Evolutionary conservation across 2,113 vertebrate species (phyloP).

Genomic region (Sardina pilchardus): DNA sequence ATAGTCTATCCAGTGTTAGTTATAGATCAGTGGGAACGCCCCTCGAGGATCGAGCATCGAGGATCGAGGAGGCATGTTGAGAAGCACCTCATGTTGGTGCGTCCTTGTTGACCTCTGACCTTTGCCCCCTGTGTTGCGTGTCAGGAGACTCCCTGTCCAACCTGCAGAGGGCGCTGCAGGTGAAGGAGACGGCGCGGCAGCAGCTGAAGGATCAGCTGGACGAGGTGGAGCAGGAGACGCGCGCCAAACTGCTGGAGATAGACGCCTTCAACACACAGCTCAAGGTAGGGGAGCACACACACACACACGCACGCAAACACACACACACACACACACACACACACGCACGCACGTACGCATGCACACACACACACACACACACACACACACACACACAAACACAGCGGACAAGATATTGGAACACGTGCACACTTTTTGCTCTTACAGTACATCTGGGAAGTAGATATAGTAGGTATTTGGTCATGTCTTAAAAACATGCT

Average conservation of each 20-base stretch:
- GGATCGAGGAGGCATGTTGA: too few species aligned
- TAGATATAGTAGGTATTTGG: too few species aligned
- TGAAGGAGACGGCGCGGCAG: constrained; percentile 85
- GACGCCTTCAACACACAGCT: constrained; percentile 96
- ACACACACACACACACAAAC: neutral
- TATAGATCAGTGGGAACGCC: too few species aligned
- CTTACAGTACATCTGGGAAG: too few species aligned
- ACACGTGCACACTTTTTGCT: neutral
- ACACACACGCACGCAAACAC: neutral
- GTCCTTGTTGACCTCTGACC: neutral
- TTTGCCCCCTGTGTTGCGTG: constrained; percentile 39
- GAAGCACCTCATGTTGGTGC: too few species aligned
- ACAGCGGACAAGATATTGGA: neutral
- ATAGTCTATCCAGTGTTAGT: too few species aligned
- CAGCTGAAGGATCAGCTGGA: constrained; percentile 91
- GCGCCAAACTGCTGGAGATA: constrained; percentile 93
- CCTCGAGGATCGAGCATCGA: too few species aligned
- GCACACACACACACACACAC: neutral
- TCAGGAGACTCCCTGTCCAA: constrained; percentile 90
- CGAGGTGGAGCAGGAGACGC: constrained; percentile 91
- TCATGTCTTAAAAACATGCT: too few species aligned
- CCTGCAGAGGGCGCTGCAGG: constrained; percentile 89
- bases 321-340: neutral
- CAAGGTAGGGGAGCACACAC: constrained; percentile 78
- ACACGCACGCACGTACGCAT: neutral